A percentile compares a stretch with the other conserved stretches of the same genome.
Evolutionary conservation across 2,888 invertebrate species (phyloP).

Genomic region (Aphidius colemani): DNA sequence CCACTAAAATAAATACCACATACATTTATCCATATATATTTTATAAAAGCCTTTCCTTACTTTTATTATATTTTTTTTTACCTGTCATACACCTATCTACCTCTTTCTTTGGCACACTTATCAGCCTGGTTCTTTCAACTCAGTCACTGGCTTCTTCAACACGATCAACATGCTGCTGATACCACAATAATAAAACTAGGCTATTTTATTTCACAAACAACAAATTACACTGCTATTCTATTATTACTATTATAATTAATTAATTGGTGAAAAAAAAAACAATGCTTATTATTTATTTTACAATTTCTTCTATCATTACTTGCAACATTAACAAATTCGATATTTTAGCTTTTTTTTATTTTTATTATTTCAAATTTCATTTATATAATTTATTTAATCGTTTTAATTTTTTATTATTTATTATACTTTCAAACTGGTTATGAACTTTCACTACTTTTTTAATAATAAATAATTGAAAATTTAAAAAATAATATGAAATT

Average conservation of each 20-base stretch:
- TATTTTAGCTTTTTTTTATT: too few relatives aligned
- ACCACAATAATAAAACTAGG: slow-evolving; percentile 20
- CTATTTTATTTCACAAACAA: slow-evolving; percentile 14
- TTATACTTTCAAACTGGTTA: not conserved
- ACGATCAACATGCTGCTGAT: too few relatives aligned
- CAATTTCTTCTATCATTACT: not conserved
- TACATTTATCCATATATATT: slow-evolving; percentile 9
- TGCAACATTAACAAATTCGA: too few relatives aligned
- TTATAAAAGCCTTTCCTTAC: slow-evolving; percentile 13
- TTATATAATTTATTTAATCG: not conserved
- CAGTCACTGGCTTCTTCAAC: too few relatives aligned
- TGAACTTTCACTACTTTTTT: too few relatives aligned
- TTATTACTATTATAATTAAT: too few relatives aligned
- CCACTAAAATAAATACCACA: slow-evolving; percentile 31
- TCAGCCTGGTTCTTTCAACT: slow-evolving; percentile 3
- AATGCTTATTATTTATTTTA: too few relatives aligned
- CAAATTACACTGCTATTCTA: too few relatives aligned
- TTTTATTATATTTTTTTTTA: not conserved
- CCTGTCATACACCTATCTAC: not conserved
- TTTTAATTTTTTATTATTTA: not conserved
- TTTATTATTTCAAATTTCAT: not conserved
- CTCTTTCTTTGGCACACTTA: slow-evolving; percentile 51
- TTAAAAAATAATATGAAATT: too few relatives aligned
- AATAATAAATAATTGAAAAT: too few relatives aligned
- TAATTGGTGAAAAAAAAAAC: not conserved